Evolutionary conservation across 2,113 vertebrate genomes (phyloP).

Genomic region (Gambusia affinis): DNA sequence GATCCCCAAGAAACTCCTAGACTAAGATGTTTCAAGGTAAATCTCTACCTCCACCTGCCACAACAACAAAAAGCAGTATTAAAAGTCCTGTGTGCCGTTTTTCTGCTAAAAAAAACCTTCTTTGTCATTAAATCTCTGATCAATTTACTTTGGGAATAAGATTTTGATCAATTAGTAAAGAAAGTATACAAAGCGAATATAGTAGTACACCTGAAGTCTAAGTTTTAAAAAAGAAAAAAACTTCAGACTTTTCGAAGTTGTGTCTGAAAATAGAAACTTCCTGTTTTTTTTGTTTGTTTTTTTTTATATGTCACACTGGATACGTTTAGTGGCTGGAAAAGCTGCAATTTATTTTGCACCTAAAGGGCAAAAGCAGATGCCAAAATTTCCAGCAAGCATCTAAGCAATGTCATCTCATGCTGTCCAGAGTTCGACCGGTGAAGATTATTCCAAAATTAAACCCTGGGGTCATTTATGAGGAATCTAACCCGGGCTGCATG

Average conservation of each 20-base stretch:
- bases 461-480: constrained; percentile 58
- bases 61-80: not conserved
- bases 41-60: not conserved
- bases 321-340: constrained; percentile 22
- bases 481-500: constrained; percentile 39
- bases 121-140: not conserved
- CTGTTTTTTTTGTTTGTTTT: not conserved
- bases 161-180: too few relatives aligned
- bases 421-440: constrained; percentile 23
- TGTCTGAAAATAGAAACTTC: constrained; percentile 11
- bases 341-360: too few relatives aligned
- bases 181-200: too few relatives aligned
- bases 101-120: not conserved
- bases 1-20: not conserved
- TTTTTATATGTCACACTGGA: constrained; percentile 24
- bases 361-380: constrained; percentile 11
- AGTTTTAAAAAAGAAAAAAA: too few relatives aligned
- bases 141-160: too few relatives aligned
- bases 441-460: constrained; percentile 56
- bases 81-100: not conserved
- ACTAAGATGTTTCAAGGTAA: not conserved
- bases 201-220: too few relatives aligned
- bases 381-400: constrained; percentile 61
- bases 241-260: constrained; percentile 8
- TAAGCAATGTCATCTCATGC: constrained; percentile 50